A percentile compares a stretch with the other conserved stretches of the same genome.
Conservation (phyloP, 2,888 invertebrate species). For the Cataglyphis livida region DNA sequence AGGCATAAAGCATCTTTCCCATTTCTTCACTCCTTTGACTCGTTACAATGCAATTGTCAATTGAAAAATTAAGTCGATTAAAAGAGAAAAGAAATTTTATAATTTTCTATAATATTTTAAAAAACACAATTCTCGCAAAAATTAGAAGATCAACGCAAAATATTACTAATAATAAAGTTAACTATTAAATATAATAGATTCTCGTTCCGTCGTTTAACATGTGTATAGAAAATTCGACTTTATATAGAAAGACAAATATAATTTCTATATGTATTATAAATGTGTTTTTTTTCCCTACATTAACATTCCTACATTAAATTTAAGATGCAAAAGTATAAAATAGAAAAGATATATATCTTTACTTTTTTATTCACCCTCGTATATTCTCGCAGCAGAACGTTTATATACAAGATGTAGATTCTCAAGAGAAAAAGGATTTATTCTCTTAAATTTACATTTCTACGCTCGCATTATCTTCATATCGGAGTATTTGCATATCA, state of each 20-base stretch:
- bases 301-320: not conserved
- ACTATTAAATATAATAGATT: not conserved
- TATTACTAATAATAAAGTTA: not conserved
- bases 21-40: not conserved
- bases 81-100: not conserved
- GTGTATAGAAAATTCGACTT: not conserved
- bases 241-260: slow-evolving; percentile 46
- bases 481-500: not conserved
- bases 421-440: slow-evolving; percentile 43
- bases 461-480: not conserved
- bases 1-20: not conserved
- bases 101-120: not conserved
- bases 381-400: slow-evolving; percentile 14
- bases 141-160: not conserved
- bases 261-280: slow-evolving; percentile 17
- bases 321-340: slow-evolving; percentile 15
- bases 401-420: slow-evolving; percentile 68
- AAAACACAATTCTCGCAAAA: not conserved
- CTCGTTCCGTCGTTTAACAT: not conserved
- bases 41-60: not conserved
- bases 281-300: not conserved
- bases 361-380: slow-evolving; percentile 34
- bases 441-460: slow-evolving; percentile 16
- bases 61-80: not conserved
- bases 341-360: slow-evolving; percentile 26